phyloP scores from a whole-genome alignment of 2,113 vertebrate species.

The Podiceps cristatus region DNA sequence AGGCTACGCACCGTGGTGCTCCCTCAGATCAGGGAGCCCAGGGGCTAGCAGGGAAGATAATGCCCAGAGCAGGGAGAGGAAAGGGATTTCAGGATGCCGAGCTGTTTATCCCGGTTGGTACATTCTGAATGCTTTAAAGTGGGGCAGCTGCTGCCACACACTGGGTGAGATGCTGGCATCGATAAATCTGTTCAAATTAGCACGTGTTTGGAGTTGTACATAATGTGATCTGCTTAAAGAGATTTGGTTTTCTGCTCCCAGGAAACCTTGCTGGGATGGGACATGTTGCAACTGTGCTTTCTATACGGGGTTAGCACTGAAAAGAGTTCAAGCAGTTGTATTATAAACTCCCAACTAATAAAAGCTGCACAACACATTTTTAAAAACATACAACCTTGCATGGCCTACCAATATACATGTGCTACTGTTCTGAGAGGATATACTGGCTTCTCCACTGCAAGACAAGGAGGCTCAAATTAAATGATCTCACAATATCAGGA shows the following conservation, averaged over 20 bases:
- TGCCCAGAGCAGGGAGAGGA: background rate
- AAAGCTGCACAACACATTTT: background rate
- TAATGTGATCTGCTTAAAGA: background rate
- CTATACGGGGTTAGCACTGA: background rate
- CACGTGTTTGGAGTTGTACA: background rate
- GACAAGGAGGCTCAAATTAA: background rate
- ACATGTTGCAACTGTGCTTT: background rate
- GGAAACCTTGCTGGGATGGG: background rate
- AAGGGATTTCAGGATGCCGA: background rate
- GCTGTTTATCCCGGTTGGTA: fast-evolving
- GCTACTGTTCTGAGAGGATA: background rate
- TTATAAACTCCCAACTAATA: background rate
- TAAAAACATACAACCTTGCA: fast-evolving
- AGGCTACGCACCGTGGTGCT: background rate
- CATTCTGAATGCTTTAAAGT: background rate
- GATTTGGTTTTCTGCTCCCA: background rate
- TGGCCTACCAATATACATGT: too few species aligned
- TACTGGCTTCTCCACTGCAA: background rate
- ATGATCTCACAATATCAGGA: background rate
- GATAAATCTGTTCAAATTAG: background rate
- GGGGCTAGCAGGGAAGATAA: background rate
- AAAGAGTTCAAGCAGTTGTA: background rate
- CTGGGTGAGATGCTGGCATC: background rate
- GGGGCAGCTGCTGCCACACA: background rate
- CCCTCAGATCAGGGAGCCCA: background rate